These are phyloP conservation scores for Drosophila malerkotliana DNA, from an alignment of 1,140 invertebrate genomes.

Conservation along the genomic window DNA sequence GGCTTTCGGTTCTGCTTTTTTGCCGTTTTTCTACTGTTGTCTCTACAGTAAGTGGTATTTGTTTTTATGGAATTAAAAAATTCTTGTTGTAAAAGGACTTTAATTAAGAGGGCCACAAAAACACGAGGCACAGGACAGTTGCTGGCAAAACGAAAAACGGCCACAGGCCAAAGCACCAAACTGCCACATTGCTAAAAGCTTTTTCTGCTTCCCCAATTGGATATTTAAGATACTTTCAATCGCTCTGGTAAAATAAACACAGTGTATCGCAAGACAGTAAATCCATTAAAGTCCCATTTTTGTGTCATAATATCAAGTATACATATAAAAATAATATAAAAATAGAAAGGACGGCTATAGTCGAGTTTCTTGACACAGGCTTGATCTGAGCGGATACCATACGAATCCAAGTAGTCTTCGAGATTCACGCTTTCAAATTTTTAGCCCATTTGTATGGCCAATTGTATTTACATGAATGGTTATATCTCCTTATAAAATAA, in stretches of 20 bases:
- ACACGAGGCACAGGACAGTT: background rate
- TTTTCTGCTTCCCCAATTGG: conserved; percentile 11
- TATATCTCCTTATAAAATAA: too few species aligned
- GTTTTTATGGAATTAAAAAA: conserved; percentile 70
- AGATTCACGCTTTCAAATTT: too few species aligned
- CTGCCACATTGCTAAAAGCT: conserved; percentile 1
- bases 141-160: background rate
- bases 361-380: too few species aligned
- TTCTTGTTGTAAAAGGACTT: conserved; percentile 59
- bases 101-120: conserved; percentile 57
- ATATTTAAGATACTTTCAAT: conserved; percentile 5
- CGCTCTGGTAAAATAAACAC: background rate
- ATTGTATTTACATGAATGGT: too few species aligned
- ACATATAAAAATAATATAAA: too few species aligned
- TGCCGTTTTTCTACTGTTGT: conserved; percentile 57
- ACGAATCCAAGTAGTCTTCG: too few species aligned
- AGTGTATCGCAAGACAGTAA: background rate
- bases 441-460: too few species aligned
- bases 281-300: background rate
- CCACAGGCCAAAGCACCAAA: background rate
- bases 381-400: too few species aligned
- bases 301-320: too few species aligned
- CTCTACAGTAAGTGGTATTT: conserved; percentile 59
- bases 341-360: too few species aligned
- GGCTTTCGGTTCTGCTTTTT: conserved; percentile 32